Conservation (phyloP, 2,888 invertebrate genomes). For the Loripinus fragilis region DNA sequence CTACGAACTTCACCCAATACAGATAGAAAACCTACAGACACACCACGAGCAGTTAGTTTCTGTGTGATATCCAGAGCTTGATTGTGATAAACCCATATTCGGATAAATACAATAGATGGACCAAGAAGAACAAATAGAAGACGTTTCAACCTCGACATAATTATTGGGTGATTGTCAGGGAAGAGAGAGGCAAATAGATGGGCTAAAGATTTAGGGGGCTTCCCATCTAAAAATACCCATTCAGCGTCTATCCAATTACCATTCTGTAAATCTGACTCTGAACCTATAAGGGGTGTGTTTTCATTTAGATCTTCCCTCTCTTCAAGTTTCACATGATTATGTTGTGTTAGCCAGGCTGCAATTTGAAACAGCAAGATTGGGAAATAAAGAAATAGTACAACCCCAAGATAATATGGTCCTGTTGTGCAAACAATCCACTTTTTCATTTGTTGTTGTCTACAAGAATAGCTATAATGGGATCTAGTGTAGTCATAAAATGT, state of each 20-base stretch:
- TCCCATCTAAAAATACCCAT: conserved; percentile 13
- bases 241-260: background rate
- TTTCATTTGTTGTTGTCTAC: background rate
- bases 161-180: background rate
- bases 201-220: background rate
- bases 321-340: background rate
- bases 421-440: conserved; percentile 14
- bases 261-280: background rate
- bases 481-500: background rate
- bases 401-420: conserved; percentile 5
- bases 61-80: background rate
- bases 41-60: background rate
- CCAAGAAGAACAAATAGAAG: background rate
- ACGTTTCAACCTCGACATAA: background rate
- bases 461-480: background rate
- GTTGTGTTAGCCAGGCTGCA: background rate
- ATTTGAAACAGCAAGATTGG: background rate
- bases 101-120: background rate
- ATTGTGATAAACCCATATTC: background rate
- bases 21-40: conserved; percentile 2
- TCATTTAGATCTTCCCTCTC: background rate
- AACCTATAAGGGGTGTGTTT: background rate
- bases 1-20: conserved; percentile 1
- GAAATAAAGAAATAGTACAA: conserved; percentile 2
- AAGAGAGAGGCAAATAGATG: background rate